phyloP scores from a whole-genome alignment of 2,113 vertebrate genomes.

The Ptyas mucosa region DNA sequence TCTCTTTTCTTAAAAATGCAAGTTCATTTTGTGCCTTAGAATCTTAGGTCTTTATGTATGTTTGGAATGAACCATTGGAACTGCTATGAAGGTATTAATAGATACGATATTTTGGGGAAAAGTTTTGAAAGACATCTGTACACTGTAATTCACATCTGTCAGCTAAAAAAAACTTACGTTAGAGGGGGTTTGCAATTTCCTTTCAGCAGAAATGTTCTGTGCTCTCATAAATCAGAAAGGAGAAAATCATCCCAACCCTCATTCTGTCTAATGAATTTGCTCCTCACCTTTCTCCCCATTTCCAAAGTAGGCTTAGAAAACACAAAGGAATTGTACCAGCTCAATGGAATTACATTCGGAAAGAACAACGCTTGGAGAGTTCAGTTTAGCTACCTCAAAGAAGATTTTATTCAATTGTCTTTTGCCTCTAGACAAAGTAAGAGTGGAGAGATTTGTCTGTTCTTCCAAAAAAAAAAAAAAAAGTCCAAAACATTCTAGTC shows the following conservation, averaged over 20 bases:
- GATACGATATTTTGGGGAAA: slow-evolving; percentile 10
- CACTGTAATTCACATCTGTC: slow-evolving; percentile 26
- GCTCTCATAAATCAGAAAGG: slow-evolving; percentile 42
- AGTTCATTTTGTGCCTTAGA: slow-evolving; percentile 43
- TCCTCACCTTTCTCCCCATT: slow-evolving; percentile 48
- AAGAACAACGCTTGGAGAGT: slow-evolving; percentile 66
- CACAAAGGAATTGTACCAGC: slow-evolving; percentile 68
- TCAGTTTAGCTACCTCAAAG: slow-evolving; percentile 74
- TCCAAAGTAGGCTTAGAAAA: slow-evolving; percentile 65
- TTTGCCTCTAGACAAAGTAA: slow-evolving; percentile 65
- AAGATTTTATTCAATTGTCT: slow-evolving; percentile 69
- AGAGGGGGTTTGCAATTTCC: slow-evolving; percentile 41
- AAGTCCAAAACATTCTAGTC: slow-evolving; percentile 67
- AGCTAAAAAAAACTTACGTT: slow-evolving; percentile 20
- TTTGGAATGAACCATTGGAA: slow-evolving; percentile 31
- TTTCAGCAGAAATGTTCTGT: slow-evolving; percentile 55
- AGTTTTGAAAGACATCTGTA: slow-evolving; percentile 43
- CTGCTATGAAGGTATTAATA: neutral
- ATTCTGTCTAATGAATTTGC: slow-evolving; percentile 67
- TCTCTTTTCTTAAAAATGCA: neutral
- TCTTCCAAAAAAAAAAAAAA: slow-evolving; percentile 70
- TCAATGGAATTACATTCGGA: slow-evolving; percentile 65
- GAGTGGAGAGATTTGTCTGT: slow-evolving; percentile 70
- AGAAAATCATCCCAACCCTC: slow-evolving; percentile 34
- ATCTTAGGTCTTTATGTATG: slow-evolving; percentile 34